A percentile compares a stretch with the other conserved stretches of the same genome.
Conservation (phyloP, 2,888 invertebrate species). For the Lasioglossum pauxillum region DNA sequence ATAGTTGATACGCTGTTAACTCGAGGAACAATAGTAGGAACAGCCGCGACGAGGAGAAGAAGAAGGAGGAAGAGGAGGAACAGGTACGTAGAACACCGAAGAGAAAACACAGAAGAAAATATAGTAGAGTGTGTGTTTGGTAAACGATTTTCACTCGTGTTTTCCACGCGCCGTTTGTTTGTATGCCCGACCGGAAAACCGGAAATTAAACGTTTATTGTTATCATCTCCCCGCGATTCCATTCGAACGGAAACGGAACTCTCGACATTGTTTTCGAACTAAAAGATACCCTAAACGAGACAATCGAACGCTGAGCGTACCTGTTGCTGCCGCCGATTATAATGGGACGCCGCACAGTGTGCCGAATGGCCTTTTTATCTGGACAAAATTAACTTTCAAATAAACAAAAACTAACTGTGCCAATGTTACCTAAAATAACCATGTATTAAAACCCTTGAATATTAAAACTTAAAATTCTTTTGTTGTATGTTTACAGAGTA, state of each 20-base stretch:
- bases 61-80: not conserved
- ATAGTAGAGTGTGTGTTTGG: not conserved
- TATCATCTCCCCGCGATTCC: slow-evolving; percentile 16
- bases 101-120: not conserved
- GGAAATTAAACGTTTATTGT: slow-evolving; percentile 50
- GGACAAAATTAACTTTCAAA: no score
- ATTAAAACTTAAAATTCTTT: no score
- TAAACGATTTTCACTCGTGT: slow-evolving; percentile 27
- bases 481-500: no score
- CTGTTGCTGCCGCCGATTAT: slow-evolving; percentile 24
- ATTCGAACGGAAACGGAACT: not conserved
- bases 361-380: no score
- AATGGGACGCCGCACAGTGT: no score
- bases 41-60: not conserved
- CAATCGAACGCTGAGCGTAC: slow-evolving; percentile 22
- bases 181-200: not conserved
- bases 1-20: not conserved
- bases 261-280: not conserved
- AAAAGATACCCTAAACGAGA: slow-evolving; percentile 6
- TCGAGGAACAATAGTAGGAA: not conserved
- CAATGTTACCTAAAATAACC: no score
- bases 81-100: not conserved
- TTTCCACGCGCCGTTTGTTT: slow-evolving; percentile 34
- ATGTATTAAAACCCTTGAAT: no score
- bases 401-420: no score